These are phyloP conservation scores for Onthophagus sagittarius DNA, from an alignment of 2,888 invertebrate genomes.

Conservation along the genomic window DNA sequence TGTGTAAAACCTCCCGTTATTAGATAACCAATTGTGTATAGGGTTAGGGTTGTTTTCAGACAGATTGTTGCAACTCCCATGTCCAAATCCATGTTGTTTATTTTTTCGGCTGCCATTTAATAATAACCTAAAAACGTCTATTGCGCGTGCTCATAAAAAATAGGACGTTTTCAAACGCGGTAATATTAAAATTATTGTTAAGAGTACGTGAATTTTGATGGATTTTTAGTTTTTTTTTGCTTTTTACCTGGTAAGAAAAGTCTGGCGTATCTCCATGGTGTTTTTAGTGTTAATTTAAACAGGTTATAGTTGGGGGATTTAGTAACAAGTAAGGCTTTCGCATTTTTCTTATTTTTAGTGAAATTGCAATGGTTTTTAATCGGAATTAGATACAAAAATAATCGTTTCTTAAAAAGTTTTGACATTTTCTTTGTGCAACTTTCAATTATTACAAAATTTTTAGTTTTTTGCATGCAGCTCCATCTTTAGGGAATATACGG, in stretches of 20 bases:
- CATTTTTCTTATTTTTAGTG: not conserved
- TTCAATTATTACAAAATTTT: too few species aligned
- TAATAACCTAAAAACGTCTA: not conserved
- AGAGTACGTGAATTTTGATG: too few species aligned
- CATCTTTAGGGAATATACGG: too few species aligned
- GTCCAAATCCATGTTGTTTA: not conserved
- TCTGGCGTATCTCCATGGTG: not conserved
- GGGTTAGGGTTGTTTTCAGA: not conserved
- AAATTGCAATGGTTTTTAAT: not conserved
- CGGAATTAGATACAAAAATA: not conserved
- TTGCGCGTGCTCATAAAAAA: not conserved
- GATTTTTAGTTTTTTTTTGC: too few species aligned
- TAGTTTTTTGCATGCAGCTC: too few species aligned
- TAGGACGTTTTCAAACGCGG: not conserved
- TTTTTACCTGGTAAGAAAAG: not conserved
- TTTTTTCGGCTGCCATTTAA: not conserved
- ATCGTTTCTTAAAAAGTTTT: not conserved
- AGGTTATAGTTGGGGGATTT: not conserved
- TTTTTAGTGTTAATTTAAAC: not conserved
- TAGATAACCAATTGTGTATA: not conserved
- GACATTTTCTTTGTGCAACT: not conserved
- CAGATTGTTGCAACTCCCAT: not conserved
- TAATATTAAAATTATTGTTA: too few species aligned
- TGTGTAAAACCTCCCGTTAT: not conserved
- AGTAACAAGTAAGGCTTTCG: not conserved